phyloP scores from a whole-genome alignment of 2,797 vertebrate genomes.

The Anguilla megastoma region DNA sequence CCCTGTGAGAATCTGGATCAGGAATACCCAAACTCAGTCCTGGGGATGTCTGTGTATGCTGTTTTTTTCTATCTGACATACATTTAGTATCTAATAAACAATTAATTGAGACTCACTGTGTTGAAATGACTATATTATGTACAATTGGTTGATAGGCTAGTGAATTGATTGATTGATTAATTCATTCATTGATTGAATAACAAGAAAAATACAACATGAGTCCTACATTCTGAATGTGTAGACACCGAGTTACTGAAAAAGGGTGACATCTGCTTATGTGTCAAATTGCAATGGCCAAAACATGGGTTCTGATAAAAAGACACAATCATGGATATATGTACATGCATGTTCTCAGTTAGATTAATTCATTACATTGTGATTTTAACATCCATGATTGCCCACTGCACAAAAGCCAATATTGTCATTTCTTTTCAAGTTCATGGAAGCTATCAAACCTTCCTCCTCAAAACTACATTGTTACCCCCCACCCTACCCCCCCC shows the following conservation, averaged over 20 bases:
- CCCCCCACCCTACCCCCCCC: constrained; percentile 49
- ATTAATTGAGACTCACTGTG: too few species aligned
- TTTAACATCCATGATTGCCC: not conserved
- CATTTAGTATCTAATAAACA: too few species aligned
- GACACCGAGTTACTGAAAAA: not conserved
- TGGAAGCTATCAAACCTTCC: not conserved
- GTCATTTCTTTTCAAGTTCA: not conserved
- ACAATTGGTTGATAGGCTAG: not conserved
- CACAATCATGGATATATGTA: not conserved
- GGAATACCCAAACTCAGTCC: too few species aligned
- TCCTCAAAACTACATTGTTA: not conserved
- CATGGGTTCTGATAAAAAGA: not conserved
- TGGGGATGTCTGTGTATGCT: too few species aligned
- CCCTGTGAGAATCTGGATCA: not conserved
- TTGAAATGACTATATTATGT: not conserved
- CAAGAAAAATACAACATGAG: not conserved
- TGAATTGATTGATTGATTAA: not conserved
- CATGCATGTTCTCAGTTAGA: not conserved
- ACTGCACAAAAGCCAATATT: not conserved
- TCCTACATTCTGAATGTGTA: not conserved
- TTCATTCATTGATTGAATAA: not conserved
- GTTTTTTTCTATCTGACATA: too few species aligned
- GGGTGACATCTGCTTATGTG: not conserved
- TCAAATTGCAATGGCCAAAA: not conserved
- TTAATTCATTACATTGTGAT: not conserved